These are phyloP conservation scores for Euphysa ruthae DNA, from an alignment of 30 jellyfish, hydroid and myxozoan species.

Conservation along the genomic window DNA sequence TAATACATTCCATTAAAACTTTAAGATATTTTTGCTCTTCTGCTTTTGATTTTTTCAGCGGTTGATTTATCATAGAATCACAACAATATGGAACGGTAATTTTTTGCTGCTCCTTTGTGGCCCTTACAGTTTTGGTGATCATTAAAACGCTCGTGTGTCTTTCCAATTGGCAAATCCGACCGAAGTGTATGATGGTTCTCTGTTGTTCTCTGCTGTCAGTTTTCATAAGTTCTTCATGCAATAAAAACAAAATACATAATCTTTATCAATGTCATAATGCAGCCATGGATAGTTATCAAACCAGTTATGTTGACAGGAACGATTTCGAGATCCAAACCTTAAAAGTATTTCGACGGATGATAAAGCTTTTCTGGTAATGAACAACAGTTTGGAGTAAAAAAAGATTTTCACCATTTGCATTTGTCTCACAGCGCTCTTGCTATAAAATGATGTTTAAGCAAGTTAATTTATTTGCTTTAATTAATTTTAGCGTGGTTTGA, in stretches of 20 bases:
- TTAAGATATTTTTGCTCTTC: slow-evolving; percentile 7
- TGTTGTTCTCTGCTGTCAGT: slow-evolving; percentile 32
- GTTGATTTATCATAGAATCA: slow-evolving; percentile 7
- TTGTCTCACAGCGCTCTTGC: no score
- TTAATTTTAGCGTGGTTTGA: no score
- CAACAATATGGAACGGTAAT: slow-evolving; percentile 18
- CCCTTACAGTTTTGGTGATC: slow-evolving; percentile 12
- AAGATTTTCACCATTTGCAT: no score
- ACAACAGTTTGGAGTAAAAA: no score
- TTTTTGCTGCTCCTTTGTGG: slow-evolving; percentile 33
- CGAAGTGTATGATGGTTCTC: slow-evolving; percentile 35
- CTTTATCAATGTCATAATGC: slow-evolving; percentile 29
- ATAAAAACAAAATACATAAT: slow-evolving; percentile 10
- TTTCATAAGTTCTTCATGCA: slow-evolving; percentile 9
- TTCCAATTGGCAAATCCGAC: slow-evolving; percentile 30
- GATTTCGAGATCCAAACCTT: no score
- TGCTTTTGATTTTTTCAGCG: neutral
- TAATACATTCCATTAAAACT: slow-evolving; percentile 5
- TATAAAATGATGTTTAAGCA: no score
- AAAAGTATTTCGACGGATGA: no score
- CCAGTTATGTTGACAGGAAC: no score
- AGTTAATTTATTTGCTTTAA: no score
- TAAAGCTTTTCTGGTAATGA: no score
- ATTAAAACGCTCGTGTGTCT: slow-evolving; percentile 26
- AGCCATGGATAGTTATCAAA: slow-evolving; percentile 38